Conservation (phyloP, 2,888 invertebrate genomes). For the Morinoia aosen region DNA sequence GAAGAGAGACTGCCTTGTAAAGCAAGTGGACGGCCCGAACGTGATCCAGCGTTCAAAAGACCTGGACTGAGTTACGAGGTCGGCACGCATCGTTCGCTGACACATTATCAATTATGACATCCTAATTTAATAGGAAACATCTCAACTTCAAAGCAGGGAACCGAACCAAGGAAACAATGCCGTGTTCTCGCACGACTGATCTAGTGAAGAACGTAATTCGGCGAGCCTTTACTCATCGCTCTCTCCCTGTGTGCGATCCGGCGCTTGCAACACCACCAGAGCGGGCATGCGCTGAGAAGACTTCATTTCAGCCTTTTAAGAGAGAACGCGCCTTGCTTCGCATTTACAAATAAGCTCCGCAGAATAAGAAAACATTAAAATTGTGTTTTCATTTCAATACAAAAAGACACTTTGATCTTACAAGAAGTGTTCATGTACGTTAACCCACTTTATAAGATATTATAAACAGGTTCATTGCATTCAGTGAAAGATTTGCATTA, state of each 20-base stretch:
- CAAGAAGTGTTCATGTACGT: neutral
- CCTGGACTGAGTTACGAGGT: slow-evolving; percentile 19
- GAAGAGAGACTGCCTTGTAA: neutral
- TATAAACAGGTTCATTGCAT: neutral
- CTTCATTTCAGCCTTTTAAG: neutral
- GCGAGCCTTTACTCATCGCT: neutral
- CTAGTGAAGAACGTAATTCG: neutral
- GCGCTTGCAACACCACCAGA: neutral
- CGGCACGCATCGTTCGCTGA: slow-evolving; percentile 16
- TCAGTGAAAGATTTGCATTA: neutral
- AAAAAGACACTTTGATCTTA: neutral
- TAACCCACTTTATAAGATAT: neutral
- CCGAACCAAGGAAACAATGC: slow-evolving; percentile 16
- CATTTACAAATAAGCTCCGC: neutral
- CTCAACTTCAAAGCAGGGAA: neutral
- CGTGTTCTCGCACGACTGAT: neutral
- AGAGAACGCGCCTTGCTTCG: neutral
- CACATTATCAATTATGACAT: slow-evolving; percentile 50
- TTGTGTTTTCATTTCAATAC: neutral
- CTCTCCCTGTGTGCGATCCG: neutral
- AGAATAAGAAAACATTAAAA: neutral
- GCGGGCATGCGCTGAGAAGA: neutral
- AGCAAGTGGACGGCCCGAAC: neutral
- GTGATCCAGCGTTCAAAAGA: slow-evolving; percentile 29
- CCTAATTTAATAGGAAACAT: slow-evolving; percentile 45